Evolutionary conservation across 2,113 vertebrate genomes (phyloP), one percentile per base, ranked within the genome.

Genomic region (Regulus satrapa): DNA sequence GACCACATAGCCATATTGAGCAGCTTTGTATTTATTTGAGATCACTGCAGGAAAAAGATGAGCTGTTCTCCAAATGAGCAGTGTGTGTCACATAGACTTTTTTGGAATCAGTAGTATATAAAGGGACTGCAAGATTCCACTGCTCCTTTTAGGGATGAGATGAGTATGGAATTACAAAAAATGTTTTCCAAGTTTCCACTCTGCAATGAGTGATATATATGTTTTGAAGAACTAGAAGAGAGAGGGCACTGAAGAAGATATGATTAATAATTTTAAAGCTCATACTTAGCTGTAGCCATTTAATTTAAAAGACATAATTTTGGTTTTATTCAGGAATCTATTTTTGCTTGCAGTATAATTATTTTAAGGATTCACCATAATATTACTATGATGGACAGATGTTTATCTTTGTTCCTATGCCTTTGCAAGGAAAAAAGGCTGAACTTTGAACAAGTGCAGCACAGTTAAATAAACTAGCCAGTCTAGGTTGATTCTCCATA

Each of bases 1-100:
- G 59, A 91, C 49, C 32, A 61, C 82, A 85, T 83, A 85, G 90
- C 97, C 96, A 91, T 97, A 97, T 72, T 95, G 95, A 96, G 85
- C 95, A 97, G 64, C 49, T 91, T 74, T 24, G 25, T 28, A 28
- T 92, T 87, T 84, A 61, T 62, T 92, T 88, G 71, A 51, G 75
- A 83, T 86, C 92, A 31, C 21, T 11, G 69, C 92, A 73, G 66
- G 95, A 89, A 96, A 91, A 94, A 90, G 88, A 75, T 43, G 45
- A 72, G 81, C 34, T 77, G 21, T 41, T 88, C 94, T 94, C 61
- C 18, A 36, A 88, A 86, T 40, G 86, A 97, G 86, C 54, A 83
- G 32, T 9, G 3, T 8, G 5, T 91, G 78, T 92, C 95, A 96
- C 77, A 64, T 6, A 67, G 40, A 14, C 69, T 49, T 67, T 31